Percentiles rank a stretch among this genome's conserved stretches.
phyloP scores from a whole-genome alignment of 1,140 invertebrate genomes.

The Telenomus remus region DNA sequence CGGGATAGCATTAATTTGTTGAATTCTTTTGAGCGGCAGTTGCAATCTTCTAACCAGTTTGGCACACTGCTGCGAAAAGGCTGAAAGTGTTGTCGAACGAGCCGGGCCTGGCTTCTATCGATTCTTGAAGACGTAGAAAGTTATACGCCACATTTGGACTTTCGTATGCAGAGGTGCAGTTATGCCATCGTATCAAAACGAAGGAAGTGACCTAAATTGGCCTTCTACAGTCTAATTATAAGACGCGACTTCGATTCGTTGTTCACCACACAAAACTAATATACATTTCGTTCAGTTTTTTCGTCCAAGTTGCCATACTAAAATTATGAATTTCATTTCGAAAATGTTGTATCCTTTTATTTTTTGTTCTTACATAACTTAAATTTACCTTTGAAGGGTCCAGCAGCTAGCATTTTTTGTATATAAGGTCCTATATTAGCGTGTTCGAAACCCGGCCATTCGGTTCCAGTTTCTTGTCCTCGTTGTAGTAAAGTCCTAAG shows the following conservation, averaged over 20 bases:
- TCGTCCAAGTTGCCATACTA: no score
- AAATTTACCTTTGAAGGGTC: slow-evolving; percentile 71
- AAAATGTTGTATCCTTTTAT: background rate
- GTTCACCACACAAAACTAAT: slow-evolving; percentile 19
- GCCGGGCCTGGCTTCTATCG: slow-evolving; percentile 70
- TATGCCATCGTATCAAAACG: slow-evolving; percentile 55
- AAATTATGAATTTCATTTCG: background rate
- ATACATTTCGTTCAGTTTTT: no score
- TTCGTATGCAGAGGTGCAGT: slow-evolving; percentile 60
- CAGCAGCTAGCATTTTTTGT: slow-evolving; percentile 74
- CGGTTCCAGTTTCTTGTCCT: slow-evolving; percentile 72
- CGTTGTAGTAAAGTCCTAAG: slow-evolving; percentile 78
- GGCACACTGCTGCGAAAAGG: slow-evolving; percentile 42
- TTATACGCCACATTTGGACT: slow-evolving; percentile 61
- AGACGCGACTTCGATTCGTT: slow-evolving; percentile 35
- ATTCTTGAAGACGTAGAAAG: slow-evolving; percentile 71
- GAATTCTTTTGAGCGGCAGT: slow-evolving; percentile 28
- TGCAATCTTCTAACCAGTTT: slow-evolving; percentile 50
- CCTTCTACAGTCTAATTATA: slow-evolving; percentile 51
- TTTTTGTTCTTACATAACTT: background rate
- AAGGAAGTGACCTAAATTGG: slow-evolving; percentile 62
- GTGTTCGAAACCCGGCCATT: slow-evolving; percentile 77
- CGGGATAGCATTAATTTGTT: slow-evolving; percentile 37
- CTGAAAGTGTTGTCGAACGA: slow-evolving; percentile 54
- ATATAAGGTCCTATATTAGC: slow-evolving; percentile 78